Base-by-base conservation (phyloP, 2,113 vertebrate species). In the Tympanuchus pallidicinctus region DNA sequence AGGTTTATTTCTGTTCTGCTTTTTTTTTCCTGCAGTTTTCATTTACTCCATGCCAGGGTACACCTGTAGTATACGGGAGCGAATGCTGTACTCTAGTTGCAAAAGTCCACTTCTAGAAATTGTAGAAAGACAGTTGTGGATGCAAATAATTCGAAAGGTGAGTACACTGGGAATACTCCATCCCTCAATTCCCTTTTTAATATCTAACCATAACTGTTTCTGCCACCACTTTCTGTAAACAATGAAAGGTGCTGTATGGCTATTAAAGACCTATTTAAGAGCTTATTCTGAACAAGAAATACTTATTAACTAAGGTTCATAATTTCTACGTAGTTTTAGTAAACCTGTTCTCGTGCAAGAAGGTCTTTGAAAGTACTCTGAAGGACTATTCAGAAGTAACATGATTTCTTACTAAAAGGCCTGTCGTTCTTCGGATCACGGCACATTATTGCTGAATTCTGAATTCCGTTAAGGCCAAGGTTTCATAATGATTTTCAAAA, bases 1-100 rank as follows among this genome's bases (percentile, higher is more conserved):
- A 22, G 24, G 4, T 59, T 45, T 76, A 64, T 34, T 82, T 90
- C 50, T 19, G 8, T 32, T 74, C 56, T 90, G 45, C 76, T 77
- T 77, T 86, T 50, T 89, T 95, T 95, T 88, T 64, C 43, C 94
- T 94, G 42, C 97, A 99, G 99, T 99, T 95, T 99, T 99, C 97
- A 99, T 99, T 96, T 99, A 99, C 96, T 99, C 99, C 61, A 99
- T 99, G 99, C 99, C 99, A 27, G 99, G 99, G 8, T 99, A 99
- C 92, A 98, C 97, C 25, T 99, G 99, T 94, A 99, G 99, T 95
- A 99, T 99, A 98, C 98, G 97, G 94, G 99, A 99, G 96, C 98
- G 99, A 94, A 99, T 99, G 99, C 97, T 99, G 12, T 99, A 99
- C 94, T 99, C 99, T 75, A 99, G 99, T 97, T 99, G 99, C 97